Percentiles rank a stretch among this genome's conserved stretches.
Evolutionary conservation across 1,140 invertebrate genomes (phyloP).

Genomic region (Acromyrmex charruanus): DNA sequence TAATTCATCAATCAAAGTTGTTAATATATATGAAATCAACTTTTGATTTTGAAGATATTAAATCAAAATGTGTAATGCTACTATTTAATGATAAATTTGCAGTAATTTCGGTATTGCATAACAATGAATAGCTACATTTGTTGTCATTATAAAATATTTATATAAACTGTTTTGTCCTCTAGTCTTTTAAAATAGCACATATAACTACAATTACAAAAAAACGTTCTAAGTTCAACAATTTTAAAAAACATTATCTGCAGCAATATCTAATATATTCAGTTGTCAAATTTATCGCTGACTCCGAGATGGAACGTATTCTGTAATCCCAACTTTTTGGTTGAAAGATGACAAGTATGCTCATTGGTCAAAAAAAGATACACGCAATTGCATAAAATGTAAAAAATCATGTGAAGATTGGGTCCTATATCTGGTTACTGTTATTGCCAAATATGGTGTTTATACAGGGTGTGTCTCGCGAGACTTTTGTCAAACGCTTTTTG

Average conservation of each 20-base stretch:
- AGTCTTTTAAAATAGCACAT: background rate
- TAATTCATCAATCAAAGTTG: background rate
- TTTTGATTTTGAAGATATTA: constrained; percentile 13
- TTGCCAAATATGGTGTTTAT: too few species aligned
- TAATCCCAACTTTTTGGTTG: too few species aligned
- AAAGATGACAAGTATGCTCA: too few species aligned
- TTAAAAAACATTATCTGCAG: background rate
- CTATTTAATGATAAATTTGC: background rate
- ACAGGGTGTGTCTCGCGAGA: too few species aligned
- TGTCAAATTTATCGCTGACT: too few species aligned
- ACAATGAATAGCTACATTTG: background rate
- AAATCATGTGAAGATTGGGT: too few species aligned
- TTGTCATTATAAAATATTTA: constrained; percentile 1
- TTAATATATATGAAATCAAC: background rate
- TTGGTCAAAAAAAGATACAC: too few species aligned
- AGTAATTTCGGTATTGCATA: constrained; percentile 5
- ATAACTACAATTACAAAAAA: background rate
- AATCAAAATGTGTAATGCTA: background rate
- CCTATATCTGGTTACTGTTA: too few species aligned
- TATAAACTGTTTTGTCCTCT: background rate
- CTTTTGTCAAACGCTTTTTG: too few species aligned
- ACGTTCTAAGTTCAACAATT: background rate
- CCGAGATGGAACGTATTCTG: too few species aligned
- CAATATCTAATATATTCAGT: background rate
- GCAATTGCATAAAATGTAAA: too few species aligned